Evolutionary conservation across 1,140 invertebrate species (phyloP).

Genomic region (Drosophila teissieri): DNA sequence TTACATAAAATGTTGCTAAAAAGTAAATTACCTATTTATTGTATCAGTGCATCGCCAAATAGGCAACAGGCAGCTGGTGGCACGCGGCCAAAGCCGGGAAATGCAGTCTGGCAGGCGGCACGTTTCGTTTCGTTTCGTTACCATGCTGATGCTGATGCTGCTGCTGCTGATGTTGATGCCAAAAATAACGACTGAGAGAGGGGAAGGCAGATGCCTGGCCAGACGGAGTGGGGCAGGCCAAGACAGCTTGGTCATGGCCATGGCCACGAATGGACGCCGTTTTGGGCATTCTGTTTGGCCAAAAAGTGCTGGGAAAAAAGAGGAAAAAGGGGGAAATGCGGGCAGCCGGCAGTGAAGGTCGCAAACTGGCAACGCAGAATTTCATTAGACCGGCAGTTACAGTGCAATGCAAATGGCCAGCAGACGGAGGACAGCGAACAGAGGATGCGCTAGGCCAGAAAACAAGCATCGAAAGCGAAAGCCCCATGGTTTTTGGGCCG

Average conservation of each 20-base stretch:
- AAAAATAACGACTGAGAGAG: constrained; percentile 64
- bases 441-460: constrained; percentile 55
- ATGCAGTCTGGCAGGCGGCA: constrained; percentile 43
- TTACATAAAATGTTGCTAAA: not conserved
- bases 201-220: not conserved
- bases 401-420: constrained; percentile 61
- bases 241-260: constrained; percentile 13
- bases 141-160: constrained; percentile 56
- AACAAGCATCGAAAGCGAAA: constrained; percentile 63
- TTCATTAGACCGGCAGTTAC: constrained; percentile 58
- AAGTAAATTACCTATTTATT: not conserved
- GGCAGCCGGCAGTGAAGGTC: constrained; percentile 54
- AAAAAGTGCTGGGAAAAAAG: constrained; percentile 56
- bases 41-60: constrained; percentile 14
- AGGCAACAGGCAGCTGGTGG: constrained; percentile 43
- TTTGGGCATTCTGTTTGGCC: constrained; percentile 70
- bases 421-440: not conserved
- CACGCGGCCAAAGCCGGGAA: constrained; percentile 36
- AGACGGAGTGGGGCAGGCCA: not conserved
- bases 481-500: constrained; percentile 16
- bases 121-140: constrained; percentile 51
- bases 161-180: constrained; percentile 54
- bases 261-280: constrained; percentile 56
- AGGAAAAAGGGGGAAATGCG: not conserved
- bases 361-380: constrained; percentile 53